These are phyloP conservation scores for Drepana falcataria DNA, from an alignment of 2,888 invertebrate genomes.

Conservation along the genomic window DNA sequence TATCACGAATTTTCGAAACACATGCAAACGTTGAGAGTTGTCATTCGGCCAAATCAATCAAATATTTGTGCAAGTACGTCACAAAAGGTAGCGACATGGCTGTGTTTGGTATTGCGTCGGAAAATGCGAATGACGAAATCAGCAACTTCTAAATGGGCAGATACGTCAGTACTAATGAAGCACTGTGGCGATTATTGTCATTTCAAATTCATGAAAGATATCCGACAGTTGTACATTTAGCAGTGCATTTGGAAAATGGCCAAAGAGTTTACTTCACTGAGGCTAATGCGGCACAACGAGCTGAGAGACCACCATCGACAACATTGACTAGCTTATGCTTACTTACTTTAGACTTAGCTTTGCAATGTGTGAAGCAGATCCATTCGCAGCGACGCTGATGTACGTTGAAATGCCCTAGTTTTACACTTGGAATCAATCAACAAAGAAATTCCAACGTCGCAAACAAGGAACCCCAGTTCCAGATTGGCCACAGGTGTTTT, in stretches of 20 bases:
- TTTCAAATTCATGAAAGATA: neutral
- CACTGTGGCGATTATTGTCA: neutral
- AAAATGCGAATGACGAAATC: neutral
- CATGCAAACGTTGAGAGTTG: slow-evolving; percentile 9
- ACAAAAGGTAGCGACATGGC: neutral
- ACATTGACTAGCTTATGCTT: neutral
- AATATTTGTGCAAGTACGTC: neutral
- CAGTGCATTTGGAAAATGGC: neutral
- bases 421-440: neutral
- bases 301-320: neutral
- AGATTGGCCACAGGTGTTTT: neutral
- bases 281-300: neutral
- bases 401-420: neutral
- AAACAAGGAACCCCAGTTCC: neutral
- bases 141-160: neutral
- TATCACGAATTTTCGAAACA: slow-evolving; percentile 10
- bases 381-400: neutral
- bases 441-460: neutral
- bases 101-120: neutral
- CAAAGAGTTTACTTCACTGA: neutral
- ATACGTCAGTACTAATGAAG: neutral
- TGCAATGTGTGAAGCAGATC: neutral
- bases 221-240: neutral
- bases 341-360: too few relatives aligned
- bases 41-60: slow-evolving; percentile 1